Base-by-base conservation (phyloP, 2,797 vertebrate genomes). In the Thunnus albacares region DNA sequence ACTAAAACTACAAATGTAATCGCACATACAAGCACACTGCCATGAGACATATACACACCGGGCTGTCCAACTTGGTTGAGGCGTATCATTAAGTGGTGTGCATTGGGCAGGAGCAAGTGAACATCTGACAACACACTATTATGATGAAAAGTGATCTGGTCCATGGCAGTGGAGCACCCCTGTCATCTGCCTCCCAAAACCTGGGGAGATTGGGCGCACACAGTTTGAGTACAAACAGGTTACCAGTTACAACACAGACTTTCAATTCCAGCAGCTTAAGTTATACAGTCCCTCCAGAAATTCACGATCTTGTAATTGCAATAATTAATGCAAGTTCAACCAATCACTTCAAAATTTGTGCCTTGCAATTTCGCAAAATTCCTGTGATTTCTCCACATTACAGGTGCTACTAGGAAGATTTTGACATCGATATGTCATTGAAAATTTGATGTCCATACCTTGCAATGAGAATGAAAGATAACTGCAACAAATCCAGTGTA, bases 91-190 rank as follows among this genome's bases (percentile, higher is more conserved):
- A 98, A 93, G 82, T 95, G 97, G 1, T 93, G 93, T 43, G 89
- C 80, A 15, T 95, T 96, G 0, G 96, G 96, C 11, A 87, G 93
- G 49, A 96, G 92, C 77, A 99, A 89, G 90, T 99, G 98, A 26
- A 99, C 93, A 0, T 99, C 98, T 0, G 98, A 99, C 55, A 99
- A 96, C 8, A 99, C 97, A 0, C 96, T 97, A 87, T 97, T 95
- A 18, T 97, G 95, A 64, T 81, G 95, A 51, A 98, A 98, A 0
- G 87, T 94, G 84, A 96, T 90, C 53, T 92, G 94, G 64, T 98
- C 96, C 98, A 99, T 98, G 73, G 8, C 57, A 67, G 80, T 0
- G 3, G 30, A 22, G 53, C 55, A 28, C 3, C 20, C 5, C 35
- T 20, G 18, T 1, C 24, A 28, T 11, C 49, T 77, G 64, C 71